Conservation (phyloP, 2,888 invertebrate genomes). For the Drosophila quinaria region DNA sequence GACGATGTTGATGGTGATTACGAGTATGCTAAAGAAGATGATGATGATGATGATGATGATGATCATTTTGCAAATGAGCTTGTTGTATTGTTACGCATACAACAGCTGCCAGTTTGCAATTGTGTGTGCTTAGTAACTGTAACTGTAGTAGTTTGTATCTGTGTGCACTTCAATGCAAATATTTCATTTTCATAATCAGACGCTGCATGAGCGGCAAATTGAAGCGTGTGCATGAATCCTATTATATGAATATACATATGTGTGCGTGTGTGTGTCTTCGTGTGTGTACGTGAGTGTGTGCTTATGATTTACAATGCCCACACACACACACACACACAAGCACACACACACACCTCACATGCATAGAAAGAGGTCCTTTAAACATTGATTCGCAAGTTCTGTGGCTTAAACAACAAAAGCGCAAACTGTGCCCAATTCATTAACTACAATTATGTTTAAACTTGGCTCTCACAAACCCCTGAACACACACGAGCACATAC, state of each 20-base stretch:
- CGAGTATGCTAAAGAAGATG: neutral
- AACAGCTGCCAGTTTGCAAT: constrained; percentile 27
- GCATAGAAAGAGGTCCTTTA: constrained; percentile 16
- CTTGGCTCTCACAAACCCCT: neutral
- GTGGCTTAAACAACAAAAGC: constrained; percentile 36
- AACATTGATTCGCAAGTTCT: constrained; percentile 36
- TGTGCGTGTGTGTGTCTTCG: neutral
- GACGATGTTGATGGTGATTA: constrained; percentile 46
- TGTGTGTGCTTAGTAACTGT: constrained; percentile 5
- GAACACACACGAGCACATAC: neutral
- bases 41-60: constrained; percentile 36
- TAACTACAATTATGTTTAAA: constrained; percentile 22
- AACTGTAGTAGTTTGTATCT: constrained; percentile 17
- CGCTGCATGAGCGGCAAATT: constrained; percentile 44
- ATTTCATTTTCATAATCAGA: constrained; percentile 70
- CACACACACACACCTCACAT: constrained; percentile 12
- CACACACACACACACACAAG: constrained; percentile 18
- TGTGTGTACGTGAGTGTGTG: constrained; percentile 12
- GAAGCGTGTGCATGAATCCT: constrained; percentile 32
- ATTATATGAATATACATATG: neutral
- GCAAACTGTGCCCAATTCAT: constrained; percentile 45
- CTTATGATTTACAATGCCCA: constrained; percentile 20
- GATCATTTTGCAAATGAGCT: constrained; percentile 40
- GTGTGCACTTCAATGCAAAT: constrained; percentile 59
- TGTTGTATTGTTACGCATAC: constrained; percentile 52